Percentiles rank a stretch among this genome's conserved stretches.
Evolutionary conservation across 2,797 vertebrate genomes (phyloP).

Genomic region (Poecile montanus): DNA sequence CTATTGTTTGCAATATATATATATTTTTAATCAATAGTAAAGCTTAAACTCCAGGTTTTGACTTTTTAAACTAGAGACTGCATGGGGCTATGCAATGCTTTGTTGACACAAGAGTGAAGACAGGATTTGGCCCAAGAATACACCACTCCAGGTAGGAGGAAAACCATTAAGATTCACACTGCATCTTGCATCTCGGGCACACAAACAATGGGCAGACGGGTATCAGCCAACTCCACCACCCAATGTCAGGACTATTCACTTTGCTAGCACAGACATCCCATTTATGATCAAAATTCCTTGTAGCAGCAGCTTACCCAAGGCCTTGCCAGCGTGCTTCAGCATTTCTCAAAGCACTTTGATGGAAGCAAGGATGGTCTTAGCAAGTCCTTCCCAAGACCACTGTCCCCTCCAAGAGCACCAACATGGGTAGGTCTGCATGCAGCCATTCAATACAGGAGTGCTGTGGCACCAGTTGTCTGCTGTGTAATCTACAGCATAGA

Average conservation of each 20-base stretch:
- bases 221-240: neutral
- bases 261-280: neutral
- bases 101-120: neutral
- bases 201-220: neutral
- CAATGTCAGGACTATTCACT: neutral
- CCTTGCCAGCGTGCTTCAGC: accelerated
- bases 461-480: neutral
- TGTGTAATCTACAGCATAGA: accelerated
- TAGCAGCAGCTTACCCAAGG: neutral
- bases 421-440: neutral
- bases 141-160: neutral
- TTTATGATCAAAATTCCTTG: neutral
- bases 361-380: neutral
- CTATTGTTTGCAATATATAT: slow-evolving; percentile 19
- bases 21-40: neutral
- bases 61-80: neutral
- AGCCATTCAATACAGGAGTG: neutral
- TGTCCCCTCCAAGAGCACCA: accelerated
- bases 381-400: neutral
- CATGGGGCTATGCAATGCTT: neutral
- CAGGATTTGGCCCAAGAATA: neutral
- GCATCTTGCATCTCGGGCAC: neutral
- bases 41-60: neutral
- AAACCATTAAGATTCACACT: neutral
- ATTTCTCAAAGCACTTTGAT: neutral